phyloP scores from a whole-genome alignment of 2,888 invertebrate species.

The Xestoiulus laeticollis region DNA sequence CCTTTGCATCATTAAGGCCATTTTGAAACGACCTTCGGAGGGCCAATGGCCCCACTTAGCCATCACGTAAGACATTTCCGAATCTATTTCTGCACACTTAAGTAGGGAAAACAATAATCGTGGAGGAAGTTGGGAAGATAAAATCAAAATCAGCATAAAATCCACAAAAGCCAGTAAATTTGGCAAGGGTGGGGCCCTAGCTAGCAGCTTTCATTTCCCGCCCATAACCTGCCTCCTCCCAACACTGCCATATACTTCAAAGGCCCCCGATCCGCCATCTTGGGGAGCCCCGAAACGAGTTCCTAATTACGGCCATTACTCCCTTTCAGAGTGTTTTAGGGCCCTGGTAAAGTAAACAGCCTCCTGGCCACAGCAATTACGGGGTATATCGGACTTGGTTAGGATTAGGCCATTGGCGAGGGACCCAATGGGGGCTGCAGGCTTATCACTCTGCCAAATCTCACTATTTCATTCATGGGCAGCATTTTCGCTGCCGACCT shows the following conservation, averaged over 20 bases:
- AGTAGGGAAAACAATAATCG: background rate
- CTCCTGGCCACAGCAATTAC: constrained; percentile 22
- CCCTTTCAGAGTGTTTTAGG: constrained; percentile 40
- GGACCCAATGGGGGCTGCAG: background rate
- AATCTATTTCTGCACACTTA: background rate
- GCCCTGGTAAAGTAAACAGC: constrained; percentile 20
- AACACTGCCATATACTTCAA: constrained; percentile 5
- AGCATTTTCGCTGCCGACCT: constrained; percentile 38
- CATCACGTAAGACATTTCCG: background rate
- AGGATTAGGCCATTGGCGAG: background rate
- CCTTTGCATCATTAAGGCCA: no score
- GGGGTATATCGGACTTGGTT: background rate
- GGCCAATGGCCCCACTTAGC: constrained; percentile 15
- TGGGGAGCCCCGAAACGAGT: background rate
- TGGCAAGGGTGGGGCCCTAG: background rate
- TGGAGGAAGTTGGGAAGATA: background rate
- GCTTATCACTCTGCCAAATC: constrained; percentile 10
- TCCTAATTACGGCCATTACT: constrained; percentile 35
- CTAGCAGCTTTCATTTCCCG: background rate
- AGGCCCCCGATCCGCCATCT: background rate
- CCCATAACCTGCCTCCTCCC: background rate
- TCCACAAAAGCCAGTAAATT: background rate
- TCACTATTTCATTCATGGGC: constrained; percentile 24
- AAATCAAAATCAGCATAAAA: background rate
- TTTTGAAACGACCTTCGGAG: background rate